phyloP scores from a whole-genome alignment of 2,113 vertebrate species.

The Calonectris borealis region DNA sequence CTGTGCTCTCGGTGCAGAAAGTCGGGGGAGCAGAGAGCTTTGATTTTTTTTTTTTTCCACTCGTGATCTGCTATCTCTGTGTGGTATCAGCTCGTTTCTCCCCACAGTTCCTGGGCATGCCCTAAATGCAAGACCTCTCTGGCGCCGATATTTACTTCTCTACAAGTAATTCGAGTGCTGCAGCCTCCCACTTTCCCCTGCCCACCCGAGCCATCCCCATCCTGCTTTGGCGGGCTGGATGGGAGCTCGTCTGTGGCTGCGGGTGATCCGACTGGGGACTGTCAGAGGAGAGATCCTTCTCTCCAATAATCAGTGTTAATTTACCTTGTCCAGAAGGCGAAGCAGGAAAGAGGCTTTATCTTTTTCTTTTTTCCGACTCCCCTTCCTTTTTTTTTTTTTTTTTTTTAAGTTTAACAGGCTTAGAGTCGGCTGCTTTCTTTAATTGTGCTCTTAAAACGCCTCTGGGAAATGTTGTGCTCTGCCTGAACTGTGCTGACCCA shows the following conservation, averaged over 20 bases:
- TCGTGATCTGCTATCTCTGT: neutral
- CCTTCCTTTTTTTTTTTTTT: accelerated
- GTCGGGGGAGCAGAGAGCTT: neutral
- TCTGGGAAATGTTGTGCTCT: slow-evolving; percentile 19
- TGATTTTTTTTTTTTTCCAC: neutral
- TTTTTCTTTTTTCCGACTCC: accelerated
- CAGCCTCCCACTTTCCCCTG: accelerated
- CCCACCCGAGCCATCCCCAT: neutral
- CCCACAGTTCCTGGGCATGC: neutral
- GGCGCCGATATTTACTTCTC: neutral
- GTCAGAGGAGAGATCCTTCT: neutral
- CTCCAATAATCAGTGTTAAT: neutral
- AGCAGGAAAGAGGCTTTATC: neutral
- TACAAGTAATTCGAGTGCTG: neutral
- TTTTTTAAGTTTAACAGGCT: neutral
- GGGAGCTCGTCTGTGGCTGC: neutral
- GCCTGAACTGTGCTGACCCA: neutral
- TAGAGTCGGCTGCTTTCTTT: neutral
- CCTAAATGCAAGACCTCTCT: neutral
- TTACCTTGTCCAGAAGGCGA: neutral
- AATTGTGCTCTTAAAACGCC: slow-evolving; percentile 6
- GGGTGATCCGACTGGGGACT: too few species aligned
- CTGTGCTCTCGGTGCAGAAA: neutral
- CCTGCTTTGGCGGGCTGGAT: neutral
- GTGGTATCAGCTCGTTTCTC: neutral